Base-by-base conservation (phyloP, 1,140 invertebrate species). In the Drosophila pachea region DNA sequence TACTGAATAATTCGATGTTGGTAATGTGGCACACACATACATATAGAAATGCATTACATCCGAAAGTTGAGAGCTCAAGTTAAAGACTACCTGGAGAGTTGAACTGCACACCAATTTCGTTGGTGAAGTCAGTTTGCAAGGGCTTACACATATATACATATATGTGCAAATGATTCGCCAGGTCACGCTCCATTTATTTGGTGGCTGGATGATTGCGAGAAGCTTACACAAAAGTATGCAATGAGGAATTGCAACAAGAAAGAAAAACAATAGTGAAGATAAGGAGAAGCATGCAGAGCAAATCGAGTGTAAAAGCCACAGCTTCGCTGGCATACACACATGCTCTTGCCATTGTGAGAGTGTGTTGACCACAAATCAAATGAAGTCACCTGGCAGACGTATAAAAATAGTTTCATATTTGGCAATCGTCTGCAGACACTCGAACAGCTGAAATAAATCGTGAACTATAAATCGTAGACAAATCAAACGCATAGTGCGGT, bases 321-420 rank as follows among this genome's bases (percentile, higher is more conserved):
- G 53, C 59, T 35, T 45, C 49, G 61, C 35, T 35, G 9, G 38
- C 35, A 40, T 6, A 36, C 35, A 36, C 35, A 36, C 35, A 36
- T 36, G 8, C 35, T 7, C 38, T 35, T 47, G n/a, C 7, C 35
- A 14, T 55, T 40, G 29, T 40, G 42, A 70, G 73, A 64, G 74
- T 71, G 60, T 63, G 52, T 59, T 76, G 66, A 60, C 9, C 45
- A 47, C 45, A 86, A 84, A 84, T 76, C 81, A 86, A 86, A 84
- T 84, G 76, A 79, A 79, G 69, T 78, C 76, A 86, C 79, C 68
- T 74, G 76, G 76, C 76, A 70, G 74, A 69, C 66, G 59, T 76
- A 65, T 73, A 84, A 56, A 69, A 73, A 53, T 61, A 58, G 49
- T 73, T 69, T 29, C 58, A 63, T 73, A 66, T 75, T 69, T 45